phyloP scores from a whole-genome alignment of 2,888 invertebrate species.

The Drosophila acutilabella region DNA sequence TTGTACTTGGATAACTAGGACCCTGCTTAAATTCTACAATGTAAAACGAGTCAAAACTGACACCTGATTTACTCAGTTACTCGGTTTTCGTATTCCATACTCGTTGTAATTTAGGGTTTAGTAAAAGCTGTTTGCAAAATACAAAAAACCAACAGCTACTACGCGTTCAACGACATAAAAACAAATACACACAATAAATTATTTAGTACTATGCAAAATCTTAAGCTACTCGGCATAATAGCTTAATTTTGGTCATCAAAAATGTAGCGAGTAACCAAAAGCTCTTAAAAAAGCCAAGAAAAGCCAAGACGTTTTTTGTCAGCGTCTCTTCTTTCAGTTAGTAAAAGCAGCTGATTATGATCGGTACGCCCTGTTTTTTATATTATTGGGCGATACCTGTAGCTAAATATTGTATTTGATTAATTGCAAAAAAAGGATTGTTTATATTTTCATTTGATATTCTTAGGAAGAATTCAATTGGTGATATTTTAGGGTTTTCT shows the following conservation, averaged over 20 bases:
- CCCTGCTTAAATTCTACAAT: constrained; percentile 20
- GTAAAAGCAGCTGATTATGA: constrained; percentile 55
- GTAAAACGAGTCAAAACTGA: not conserved
- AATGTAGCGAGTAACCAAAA: constrained; percentile 12
- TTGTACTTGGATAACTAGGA: constrained; percentile 7
- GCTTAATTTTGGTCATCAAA: constrained; percentile 20
- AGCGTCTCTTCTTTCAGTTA: constrained; percentile 32
- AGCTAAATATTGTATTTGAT: constrained; percentile 30
- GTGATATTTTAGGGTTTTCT: constrained; percentile 12
- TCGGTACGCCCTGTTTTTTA: constrained; percentile 9
- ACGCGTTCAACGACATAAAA: constrained; percentile 25
- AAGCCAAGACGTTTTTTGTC: constrained; percentile 43
- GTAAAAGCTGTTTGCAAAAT: constrained; percentile 60
- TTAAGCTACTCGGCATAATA: constrained; percentile 18
- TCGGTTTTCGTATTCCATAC: constrained; percentile 34
- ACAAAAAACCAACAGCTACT: constrained; percentile 54
- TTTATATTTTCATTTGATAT: constrained; percentile 39
- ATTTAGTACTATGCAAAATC: constrained; percentile 35
- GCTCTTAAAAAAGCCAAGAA: constrained; percentile 63
- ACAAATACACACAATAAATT: constrained; percentile 26
- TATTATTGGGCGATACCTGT: constrained; percentile 1
- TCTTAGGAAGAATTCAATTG: constrained; percentile 18
- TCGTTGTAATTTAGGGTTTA: constrained; percentile 43
- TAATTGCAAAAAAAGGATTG: constrained; percentile 28
- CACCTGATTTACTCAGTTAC: constrained; percentile 18